phyloP scores from a whole-genome alignment of 1,140 invertebrate genomes.

The Papilio helenus region DNA sequence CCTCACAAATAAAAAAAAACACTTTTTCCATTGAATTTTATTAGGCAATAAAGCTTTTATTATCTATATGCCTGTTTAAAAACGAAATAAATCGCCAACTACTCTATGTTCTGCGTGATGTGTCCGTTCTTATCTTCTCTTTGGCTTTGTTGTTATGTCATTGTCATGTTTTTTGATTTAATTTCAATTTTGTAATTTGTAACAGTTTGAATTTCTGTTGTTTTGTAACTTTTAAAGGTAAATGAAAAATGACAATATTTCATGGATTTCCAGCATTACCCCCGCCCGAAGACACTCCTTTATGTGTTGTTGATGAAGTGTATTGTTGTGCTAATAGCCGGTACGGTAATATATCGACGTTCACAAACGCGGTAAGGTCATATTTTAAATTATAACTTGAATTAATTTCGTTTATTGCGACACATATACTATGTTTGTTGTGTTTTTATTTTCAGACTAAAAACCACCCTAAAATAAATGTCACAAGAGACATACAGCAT shows the following conservation, averaged over 20 bases:
- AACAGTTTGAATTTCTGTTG: slow-evolving; percentile 27
- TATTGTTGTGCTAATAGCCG: slow-evolving; percentile 71
- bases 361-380: slow-evolving; percentile 80
- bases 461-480: slow-evolving; percentile 73
- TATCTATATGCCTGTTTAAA: too few species aligned
- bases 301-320: slow-evolving; percentile 77
- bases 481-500: slow-evolving; percentile 72
- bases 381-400: slow-evolving; percentile 8
- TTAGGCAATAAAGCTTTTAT: too few species aligned
- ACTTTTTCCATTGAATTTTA: too few species aligned
- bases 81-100: too few species aligned
- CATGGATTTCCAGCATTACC: slow-evolving; percentile 74
- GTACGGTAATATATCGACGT: slow-evolving; percentile 75
- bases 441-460: slow-evolving; percentile 63
- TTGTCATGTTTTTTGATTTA: slow-evolving; percentile 3
- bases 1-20: too few species aligned
- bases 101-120: too few species aligned
- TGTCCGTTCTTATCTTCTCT: background rate
- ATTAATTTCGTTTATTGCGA: slow-evolving; percentile 20
- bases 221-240: slow-evolving; percentile 5
- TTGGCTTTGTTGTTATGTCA: background rate
- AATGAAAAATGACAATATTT: slow-evolving; percentile 71
- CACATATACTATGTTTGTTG: slow-evolving; percentile 12
- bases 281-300: slow-evolving; percentile 65
- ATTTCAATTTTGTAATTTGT: background rate